Conservation (phyloP, 2,113 vertebrate genomes). For the Geococcyx californianus region DNA sequence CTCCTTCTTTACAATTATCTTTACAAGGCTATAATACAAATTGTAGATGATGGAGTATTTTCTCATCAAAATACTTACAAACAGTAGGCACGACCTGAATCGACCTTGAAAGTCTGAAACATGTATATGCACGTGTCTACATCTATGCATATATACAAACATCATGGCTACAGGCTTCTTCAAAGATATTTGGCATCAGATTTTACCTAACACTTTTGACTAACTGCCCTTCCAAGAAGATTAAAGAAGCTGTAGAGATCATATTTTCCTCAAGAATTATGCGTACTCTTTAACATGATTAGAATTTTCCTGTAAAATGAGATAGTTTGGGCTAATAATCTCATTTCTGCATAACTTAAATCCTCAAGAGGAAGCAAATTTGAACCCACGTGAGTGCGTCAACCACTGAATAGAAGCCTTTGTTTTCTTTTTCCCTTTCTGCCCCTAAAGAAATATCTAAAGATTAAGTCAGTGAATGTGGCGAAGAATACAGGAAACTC, state of each 20-base stretch:
- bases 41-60: background rate
- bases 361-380: background rate
- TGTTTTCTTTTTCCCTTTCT: background rate
- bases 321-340: background rate
- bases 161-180: background rate
- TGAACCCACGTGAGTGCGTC: background rate
- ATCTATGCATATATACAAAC: background rate
- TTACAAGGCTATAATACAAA: background rate
- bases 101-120: background rate
- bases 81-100: background rate
- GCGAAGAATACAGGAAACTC: background rate
- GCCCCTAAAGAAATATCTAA: background rate
- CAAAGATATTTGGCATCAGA: background rate
- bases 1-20: background rate
- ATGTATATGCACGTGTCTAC: background rate
- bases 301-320: background rate
- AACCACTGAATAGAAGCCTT: background rate
- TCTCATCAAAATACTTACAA: background rate
- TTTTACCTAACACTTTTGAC: background rate
- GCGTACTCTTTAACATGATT: background rate
- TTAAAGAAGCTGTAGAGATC: background rate
- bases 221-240: background rate
- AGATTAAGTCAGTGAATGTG: background rate
- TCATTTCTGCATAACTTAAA: background rate
- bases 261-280: background rate